These are phyloP conservation scores for Cryptoprocta ferox DNA, from an alignment of 2,797 vertebrate species.

Conservation along the genomic window DNA sequence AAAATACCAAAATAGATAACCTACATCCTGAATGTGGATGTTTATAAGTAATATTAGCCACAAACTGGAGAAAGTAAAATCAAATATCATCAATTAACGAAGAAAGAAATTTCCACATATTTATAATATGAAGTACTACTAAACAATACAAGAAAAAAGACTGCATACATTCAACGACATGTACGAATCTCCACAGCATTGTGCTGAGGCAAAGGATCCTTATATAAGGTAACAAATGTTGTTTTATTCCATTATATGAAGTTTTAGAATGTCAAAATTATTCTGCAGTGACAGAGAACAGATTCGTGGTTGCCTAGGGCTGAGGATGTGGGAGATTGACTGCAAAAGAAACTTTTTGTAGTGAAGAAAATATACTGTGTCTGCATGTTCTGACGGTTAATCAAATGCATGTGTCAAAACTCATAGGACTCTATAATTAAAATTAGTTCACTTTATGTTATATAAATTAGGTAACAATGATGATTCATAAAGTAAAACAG, in stretches of 20 bases:
- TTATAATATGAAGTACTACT: background rate
- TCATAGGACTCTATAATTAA: background rate
- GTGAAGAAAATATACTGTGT: background rate
- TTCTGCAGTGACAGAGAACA: background rate
- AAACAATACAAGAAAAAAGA: background rate
- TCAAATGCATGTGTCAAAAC: slow-evolving; percentile 21
- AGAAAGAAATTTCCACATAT: background rate
- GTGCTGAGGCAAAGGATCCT: background rate
- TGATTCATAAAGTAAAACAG: background rate
- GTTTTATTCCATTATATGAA: background rate
- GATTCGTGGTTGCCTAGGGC: background rate
- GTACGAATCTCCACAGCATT: background rate
- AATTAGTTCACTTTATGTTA: background rate
- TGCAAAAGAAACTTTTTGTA: background rate
- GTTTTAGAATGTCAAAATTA: background rate
- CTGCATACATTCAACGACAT: background rate
- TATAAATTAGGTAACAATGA: background rate
- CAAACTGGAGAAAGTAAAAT: background rate
- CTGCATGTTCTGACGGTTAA: background rate
- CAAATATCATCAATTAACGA: background rate
- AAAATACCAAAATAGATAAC: background rate
- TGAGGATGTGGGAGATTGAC: background rate
- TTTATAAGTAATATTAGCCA: background rate
- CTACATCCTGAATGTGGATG: background rate
- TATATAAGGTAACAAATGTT: background rate